Evolutionary conservation across 2,113 vertebrate genomes (phyloP).

Genomic region (Tragelaphus imberbis): DNA sequence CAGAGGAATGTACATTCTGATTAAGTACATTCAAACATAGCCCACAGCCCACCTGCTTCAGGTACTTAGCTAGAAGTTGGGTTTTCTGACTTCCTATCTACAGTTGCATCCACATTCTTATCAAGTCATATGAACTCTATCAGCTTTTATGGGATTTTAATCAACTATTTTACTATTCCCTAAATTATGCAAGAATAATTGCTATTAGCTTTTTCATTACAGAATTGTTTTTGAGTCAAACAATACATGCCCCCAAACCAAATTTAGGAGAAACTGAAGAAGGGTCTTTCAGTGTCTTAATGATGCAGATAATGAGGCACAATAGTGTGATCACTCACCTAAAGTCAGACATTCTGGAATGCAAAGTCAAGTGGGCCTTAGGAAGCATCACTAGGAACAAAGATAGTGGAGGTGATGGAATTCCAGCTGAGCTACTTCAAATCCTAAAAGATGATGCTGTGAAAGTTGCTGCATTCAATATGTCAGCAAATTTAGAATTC

Average conservation of each 20-base stretch:
- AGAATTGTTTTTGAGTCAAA: constrained; percentile 19
- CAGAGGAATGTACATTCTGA: background rate
- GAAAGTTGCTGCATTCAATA: background rate
- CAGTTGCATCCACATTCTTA: background rate
- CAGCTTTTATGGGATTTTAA: background rate
- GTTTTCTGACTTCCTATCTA: background rate
- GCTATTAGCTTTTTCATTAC: background rate
- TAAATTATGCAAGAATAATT: background rate
- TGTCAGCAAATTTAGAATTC: background rate
- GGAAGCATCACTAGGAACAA: background rate
- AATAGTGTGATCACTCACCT: background rate
- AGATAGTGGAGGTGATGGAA: background rate
- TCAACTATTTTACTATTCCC: background rate
- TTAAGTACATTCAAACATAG: background rate
- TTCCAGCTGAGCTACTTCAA: background rate
- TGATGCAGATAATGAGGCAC: background rate
- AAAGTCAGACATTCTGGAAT: background rate
- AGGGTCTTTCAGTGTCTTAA: background rate
- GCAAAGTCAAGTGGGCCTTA: background rate
- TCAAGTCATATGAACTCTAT: background rate
- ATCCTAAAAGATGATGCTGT: background rate
- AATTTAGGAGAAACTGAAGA: constrained; percentile 8
- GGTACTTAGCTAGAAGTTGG: background rate
- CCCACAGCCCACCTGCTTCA: background rate
- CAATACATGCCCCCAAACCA: background rate